Evolutionary conservation across 2,797 vertebrate genomes (phyloP).

Genomic region (Pterois miles): DNA sequence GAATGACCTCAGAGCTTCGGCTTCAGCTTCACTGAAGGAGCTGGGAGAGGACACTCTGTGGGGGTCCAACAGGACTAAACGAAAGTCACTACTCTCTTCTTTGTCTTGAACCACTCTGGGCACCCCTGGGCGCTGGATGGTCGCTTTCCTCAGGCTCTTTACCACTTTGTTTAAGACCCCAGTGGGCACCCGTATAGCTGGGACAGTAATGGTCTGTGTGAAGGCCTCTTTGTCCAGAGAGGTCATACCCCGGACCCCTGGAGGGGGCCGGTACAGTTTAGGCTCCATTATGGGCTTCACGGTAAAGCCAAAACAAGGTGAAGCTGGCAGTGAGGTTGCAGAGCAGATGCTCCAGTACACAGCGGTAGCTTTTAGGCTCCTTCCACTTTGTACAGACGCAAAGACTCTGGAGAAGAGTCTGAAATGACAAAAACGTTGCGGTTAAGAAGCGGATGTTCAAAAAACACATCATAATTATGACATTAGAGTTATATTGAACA

Average conservation of each 20-base stretch:
- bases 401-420: slow-evolving; percentile 61
- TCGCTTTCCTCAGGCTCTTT: slow-evolving; percentile 85
- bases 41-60: slow-evolving; percentile 72
- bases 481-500: background rate
- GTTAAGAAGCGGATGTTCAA: background rate
- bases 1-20: slow-evolving; percentile 81
- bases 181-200: slow-evolving; percentile 88
- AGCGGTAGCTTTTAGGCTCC: slow-evolving; percentile 2
- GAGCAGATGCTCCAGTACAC: background rate
- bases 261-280: slow-evolving; percentile 81
- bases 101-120: slow-evolving; percentile 88
- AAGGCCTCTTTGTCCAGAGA: slow-evolving; percentile 89
- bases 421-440: slow-evolving; percentile 5
- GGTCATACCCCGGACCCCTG: slow-evolving; percentile 91
- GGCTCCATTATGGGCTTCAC: slow-evolving; percentile 74
- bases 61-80: slow-evolving; percentile 91
- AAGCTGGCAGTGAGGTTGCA: background rate
- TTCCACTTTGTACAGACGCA: slow-evolving; percentile 19
- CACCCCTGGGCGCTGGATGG: slow-evolving; percentile 88
- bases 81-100: slow-evolving; percentile 63
- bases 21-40: slow-evolving; percentile 85
- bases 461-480: background rate
- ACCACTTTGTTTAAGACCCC: slow-evolving; percentile 83
- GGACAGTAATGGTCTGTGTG: slow-evolving; percentile 87
- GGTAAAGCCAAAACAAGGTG: background rate